These are phyloP conservation scores for Cosmia trapezina DNA, from an alignment of 2,888 invertebrate species.

Conservation along the genomic window DNA sequence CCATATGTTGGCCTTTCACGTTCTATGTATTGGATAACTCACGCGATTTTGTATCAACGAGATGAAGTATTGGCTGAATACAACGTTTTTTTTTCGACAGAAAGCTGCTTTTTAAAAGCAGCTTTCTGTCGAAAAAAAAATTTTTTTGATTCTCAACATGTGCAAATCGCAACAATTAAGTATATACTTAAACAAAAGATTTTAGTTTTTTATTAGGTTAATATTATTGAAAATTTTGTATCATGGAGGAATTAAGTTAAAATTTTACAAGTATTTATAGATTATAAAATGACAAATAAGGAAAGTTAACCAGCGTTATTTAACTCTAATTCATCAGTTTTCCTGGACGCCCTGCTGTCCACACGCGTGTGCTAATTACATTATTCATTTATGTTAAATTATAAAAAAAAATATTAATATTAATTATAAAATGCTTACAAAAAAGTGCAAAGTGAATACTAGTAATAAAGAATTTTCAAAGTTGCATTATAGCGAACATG, in stretches of 20 bases:
- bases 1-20: constrained; percentile 87
- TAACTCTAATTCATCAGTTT: constrained; percentile 69
- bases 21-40: constrained; percentile 80
- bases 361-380: constrained; percentile 52
- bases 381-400: background rate
- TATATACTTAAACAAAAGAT: constrained; percentile 1
- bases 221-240: constrained; percentile 5
- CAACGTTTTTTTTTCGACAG: too few species aligned
- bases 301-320: constrained; percentile 50
- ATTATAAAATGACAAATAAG: constrained; percentile 54
- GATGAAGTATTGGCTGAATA: constrained; percentile 21
- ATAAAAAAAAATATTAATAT: background rate
- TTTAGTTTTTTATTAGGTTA: background rate
- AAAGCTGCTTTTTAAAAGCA: too few species aligned
- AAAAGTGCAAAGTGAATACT: constrained; percentile 19
- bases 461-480: constrained; percentile 16
- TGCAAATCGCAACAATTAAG: background rate
- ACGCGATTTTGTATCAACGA: constrained; percentile 68
- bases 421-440: constrained; percentile 12
- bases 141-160: background rate
- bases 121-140: constrained; percentile 16
- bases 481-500: constrained; percentile 28
- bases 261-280: constrained; percentile 33
- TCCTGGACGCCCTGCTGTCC: constrained; percentile 68
- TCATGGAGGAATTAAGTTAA: constrained; percentile 16